These are phyloP conservation scores for Nephrotoma guestfalica DNA, from an alignment of 2,888 invertebrate genomes.

Conservation along the genomic window DNA sequence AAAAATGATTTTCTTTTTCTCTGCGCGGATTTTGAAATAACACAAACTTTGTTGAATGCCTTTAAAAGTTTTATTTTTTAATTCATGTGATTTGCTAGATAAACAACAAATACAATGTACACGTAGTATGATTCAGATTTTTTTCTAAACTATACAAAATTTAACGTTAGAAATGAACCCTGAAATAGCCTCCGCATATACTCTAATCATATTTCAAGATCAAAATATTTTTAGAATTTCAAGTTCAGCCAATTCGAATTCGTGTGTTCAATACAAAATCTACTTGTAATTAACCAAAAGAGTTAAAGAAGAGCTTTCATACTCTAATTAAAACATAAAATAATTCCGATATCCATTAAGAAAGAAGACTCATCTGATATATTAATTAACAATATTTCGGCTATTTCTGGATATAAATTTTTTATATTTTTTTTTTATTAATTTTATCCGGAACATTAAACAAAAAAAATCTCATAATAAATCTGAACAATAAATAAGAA, in stretches of 20 bases:
- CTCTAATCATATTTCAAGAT: neutral
- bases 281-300: too few relatives aligned
- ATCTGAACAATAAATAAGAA: neutral
- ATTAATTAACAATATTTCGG: neutral
- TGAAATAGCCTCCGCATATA: neutral
- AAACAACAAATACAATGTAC: neutral
- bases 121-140: neutral
- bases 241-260: neutral
- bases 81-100: neutral
- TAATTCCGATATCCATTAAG: neutral
- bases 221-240: neutral
- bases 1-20: neutral
- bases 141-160: neutral
- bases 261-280: neutral
- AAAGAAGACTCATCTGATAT: neutral
- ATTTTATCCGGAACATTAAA: neutral
- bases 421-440: neutral
- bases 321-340: neutral
- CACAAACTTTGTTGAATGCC: neutral
- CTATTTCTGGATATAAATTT: neutral
- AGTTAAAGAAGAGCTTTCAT: neutral
- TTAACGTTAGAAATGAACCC: neutral
- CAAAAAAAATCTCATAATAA: neutral
- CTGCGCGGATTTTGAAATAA: neutral
- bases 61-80: neutral